Base-by-base conservation (phyloP, 2,797 vertebrate genomes). In the Cyclura pinguis region DNA sequence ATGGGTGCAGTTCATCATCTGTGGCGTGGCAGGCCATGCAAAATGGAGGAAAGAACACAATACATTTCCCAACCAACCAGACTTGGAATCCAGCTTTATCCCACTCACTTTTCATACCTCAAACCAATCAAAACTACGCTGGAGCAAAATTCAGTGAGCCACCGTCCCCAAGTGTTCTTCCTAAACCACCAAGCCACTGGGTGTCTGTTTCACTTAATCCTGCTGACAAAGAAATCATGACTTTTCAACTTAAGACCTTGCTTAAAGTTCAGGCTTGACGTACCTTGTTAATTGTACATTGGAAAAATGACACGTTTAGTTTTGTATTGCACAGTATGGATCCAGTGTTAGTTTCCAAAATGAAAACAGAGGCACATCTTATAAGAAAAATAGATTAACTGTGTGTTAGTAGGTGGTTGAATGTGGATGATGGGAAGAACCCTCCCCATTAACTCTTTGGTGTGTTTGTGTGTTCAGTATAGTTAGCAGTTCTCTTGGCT, bases 131-230 rank as follows among this genome's bases (percentile, higher is more conserved):
- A 67, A 98, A 98, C 96, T 99, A 99, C 64, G 99, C 99, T 35
- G 99, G 99, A 94, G 98, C 98, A 80, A 99, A 99, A 96, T 99
- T 99, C 95, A 99, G 99, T 10, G 99, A 99, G 96, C 99, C 99
- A 0, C 99, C 99, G 73, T 99, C 98, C 69, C 99, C 99, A 87
- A 99, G 99, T 94, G 98, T 99, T 94, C 97, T 99, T 94, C 99
- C 99, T 87, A 98, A 98, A 91, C 99, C 99, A 85, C 99, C 99
- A 13, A 99, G 98, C 94, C 99, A 99, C 96, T 99, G 99, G 99
- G 98, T 99, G 93, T 97, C 98, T 72, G 98, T 98, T 96, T 97
- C 98, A 38, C 97, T 99, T 87, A 98, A 98, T 87, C 97, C 98
- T 95, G 98, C 98, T 94, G 99, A 99, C 95, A 97, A 98, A 93